phyloP scores from a whole-genome alignment of 2,797 vertebrate genomes.

The Tadarida brasiliensis region DNA sequence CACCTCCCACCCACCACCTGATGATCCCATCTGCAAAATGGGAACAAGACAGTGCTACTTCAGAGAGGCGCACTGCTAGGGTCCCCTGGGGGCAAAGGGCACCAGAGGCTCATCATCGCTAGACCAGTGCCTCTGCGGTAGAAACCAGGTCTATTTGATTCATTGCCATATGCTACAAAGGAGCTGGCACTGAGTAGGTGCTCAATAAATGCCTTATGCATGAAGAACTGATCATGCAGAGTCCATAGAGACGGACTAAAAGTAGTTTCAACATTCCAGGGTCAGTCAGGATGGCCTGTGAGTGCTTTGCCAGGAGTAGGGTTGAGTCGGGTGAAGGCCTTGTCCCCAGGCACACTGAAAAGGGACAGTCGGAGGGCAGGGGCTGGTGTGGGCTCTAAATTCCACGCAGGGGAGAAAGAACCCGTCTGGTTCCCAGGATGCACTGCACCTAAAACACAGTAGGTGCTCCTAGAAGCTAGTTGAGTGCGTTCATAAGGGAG shows the following conservation, averaged over 20 bases:
- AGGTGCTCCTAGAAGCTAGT: not conserved
- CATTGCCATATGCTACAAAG: not conserved
- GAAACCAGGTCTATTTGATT: not conserved
- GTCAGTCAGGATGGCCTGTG: not conserved
- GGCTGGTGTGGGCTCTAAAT: not conserved
- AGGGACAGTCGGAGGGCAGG: not conserved
- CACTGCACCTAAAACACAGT: not conserved
- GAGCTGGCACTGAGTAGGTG: not conserved
- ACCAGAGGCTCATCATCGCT: fast-evolving
- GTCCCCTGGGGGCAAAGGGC: not conserved
- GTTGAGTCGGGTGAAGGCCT: not conserved
- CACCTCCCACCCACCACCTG: not conserved
- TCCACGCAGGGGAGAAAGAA: not conserved
- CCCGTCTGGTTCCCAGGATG: not conserved
- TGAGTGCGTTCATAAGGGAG: not conserved
- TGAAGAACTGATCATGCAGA: not conserved
- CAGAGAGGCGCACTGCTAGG: too few species aligned
- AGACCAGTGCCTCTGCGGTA: not conserved
- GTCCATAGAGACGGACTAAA: not conserved
- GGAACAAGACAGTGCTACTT: not conserved
- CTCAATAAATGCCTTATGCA: not conserved
- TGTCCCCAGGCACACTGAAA: not conserved
- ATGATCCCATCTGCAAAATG: not conserved
- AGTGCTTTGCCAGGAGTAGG: not conserved
- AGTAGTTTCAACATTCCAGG: not conserved